Conservation (phyloP, 2,888 invertebrate species). For the Norana najaformis region DNA sequence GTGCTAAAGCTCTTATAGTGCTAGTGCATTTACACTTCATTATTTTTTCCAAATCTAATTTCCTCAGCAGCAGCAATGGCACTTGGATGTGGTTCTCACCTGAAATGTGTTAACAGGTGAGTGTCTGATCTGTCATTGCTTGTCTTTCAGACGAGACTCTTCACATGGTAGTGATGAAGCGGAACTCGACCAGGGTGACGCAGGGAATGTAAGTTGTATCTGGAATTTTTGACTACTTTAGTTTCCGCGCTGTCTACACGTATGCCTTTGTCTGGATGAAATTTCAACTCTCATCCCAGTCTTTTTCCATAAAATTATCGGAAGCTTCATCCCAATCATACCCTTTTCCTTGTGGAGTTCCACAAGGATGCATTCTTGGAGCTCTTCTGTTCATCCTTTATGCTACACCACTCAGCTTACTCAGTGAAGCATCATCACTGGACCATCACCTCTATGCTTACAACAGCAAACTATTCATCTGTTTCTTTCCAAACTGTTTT, state of each 20-base stretch:
- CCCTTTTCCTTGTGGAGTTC: no score
- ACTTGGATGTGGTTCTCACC: background rate
- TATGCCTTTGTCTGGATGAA: no score
- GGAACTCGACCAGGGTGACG: conserved; percentile 1
- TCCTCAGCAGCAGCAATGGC: background rate
- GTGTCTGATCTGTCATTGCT: background rate
- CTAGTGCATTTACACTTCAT: background rate
- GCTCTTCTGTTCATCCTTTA: no score
- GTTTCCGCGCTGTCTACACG: background rate
- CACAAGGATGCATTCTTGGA: no score
- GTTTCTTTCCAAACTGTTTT: no score
- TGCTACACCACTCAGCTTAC: no score
- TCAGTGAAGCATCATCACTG: no score
- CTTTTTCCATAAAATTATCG: no score
- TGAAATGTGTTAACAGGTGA: background rate
- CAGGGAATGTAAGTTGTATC: background rate
- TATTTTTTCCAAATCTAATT: background rate
- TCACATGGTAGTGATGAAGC: conserved; percentile 15
- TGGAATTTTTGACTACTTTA: background rate
- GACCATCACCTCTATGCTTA: no score
- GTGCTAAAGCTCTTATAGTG: background rate
- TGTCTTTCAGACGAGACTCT: conserved; percentile 9
- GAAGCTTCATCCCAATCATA: no score
- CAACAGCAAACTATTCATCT: no score
- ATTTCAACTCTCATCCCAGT: no score